These are phyloP conservation scores for Heliconius charithonia DNA, from an alignment of 2,888 invertebrate genomes.

Conservation along the genomic window DNA sequence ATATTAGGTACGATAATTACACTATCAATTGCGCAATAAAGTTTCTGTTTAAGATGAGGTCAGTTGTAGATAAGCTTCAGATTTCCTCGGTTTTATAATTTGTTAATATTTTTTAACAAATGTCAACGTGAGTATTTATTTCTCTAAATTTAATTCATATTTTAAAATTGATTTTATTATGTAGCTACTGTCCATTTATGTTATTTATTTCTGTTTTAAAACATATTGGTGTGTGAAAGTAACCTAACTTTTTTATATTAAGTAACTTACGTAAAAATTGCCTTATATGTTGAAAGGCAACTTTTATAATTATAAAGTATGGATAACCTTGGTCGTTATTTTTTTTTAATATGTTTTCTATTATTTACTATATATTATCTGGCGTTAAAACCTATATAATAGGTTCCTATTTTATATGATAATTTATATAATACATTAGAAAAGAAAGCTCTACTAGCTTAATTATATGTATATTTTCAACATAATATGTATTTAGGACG, in stretches of 20 bases:
- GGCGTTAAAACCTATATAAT: too few relatives aligned
- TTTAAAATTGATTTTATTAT: background rate
- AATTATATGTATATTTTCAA: background rate
- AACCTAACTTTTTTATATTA: slow-evolving; percentile 7
- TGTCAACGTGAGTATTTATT: slow-evolving; percentile 44
- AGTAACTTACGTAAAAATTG: background rate
- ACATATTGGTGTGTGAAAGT: background rate
- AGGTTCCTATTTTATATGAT: too few relatives aligned
- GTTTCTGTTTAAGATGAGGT: slow-evolving; percentile 37
- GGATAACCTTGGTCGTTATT: background rate
- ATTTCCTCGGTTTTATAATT: slow-evolving; percentile 37
- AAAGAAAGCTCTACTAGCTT: background rate
- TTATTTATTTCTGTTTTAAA: background rate
- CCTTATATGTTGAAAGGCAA: background rate
- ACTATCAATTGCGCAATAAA: slow-evolving; percentile 38
- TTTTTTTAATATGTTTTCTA: background rate
- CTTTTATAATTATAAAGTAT: background rate
- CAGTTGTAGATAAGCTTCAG: slow-evolving; percentile 45
- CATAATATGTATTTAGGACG: background rate
- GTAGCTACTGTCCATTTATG: background rate
- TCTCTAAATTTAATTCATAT: background rate
- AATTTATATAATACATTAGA: slow-evolving; percentile 5
- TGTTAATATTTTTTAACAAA: slow-evolving; percentile 32
- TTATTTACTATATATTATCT: background rate
- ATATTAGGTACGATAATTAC: slow-evolving; percentile 13